Base-by-base conservation (phyloP, 1,140 invertebrate species). In the Littorina saxatilis region DNA sequence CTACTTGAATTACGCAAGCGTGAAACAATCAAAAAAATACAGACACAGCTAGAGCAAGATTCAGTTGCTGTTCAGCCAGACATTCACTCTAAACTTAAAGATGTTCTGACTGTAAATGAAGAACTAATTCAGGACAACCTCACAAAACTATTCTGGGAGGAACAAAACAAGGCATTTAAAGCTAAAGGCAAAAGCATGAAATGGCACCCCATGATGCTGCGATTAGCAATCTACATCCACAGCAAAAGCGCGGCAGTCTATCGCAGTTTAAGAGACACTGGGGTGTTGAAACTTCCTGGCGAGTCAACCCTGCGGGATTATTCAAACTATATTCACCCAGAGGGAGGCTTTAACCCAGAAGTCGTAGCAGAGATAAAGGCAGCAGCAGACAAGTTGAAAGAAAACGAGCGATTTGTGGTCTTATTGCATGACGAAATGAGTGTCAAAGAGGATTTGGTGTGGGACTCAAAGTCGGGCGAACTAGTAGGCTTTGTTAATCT, bases 341-440 rank as follows among this genome's bases (percentile, higher is more conserved):
- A 55, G n/a, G 5, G 35, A 23, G 77, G 61, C 23, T 79, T 79
- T 43, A 32, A 79, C 5, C 15, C 23, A 27, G 2, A 68, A 39
- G 61, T 68, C n/a, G 5, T 66, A 2, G 43, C 66, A 5, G 77
- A 79, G 13, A 40, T 79, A 2, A 5, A 35, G 17, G 5, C 23
- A 4, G 39, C 58, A 43, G 61, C 77, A 40, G 27, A 40, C 11
- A 47, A 68, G 27, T 39, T 79, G 7, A n/a, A 23, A 32, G 58
- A 66, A 4, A 35, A 68, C 13, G 1, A 79, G 37, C 2, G 43
- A 2, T 79, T 27, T 66, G 63, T 79, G 13, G 40, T 50, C 4
- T n/a, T 79, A 0, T 39, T 79, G 13, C 77, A 79, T 70, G 77
- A 79, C 35, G 77, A 79, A 61, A 79, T 79, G 77, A 4, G 23